phyloP scores from a whole-genome alignment of 2,888 invertebrate genomes.

The Euzetes globulus region DNA sequence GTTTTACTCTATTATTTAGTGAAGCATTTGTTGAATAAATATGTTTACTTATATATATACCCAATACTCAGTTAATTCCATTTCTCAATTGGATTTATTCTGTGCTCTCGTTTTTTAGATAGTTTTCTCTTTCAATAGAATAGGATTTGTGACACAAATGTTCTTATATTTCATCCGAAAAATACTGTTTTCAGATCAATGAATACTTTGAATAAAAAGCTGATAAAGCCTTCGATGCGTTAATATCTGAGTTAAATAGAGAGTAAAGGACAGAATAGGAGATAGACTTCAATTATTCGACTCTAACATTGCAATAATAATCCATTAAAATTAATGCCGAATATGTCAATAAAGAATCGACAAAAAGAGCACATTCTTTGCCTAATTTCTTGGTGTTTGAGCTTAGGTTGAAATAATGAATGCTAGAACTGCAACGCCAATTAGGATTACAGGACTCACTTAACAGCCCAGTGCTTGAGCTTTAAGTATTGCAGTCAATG shows the following conservation, averaged over 20 bases:
- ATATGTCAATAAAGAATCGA: slow-evolving; percentile 5
- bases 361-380: not conserved
- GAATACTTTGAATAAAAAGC: slow-evolving; percentile 11
- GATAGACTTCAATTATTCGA: slow-evolving; percentile 4
- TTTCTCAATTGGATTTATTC: slow-evolving; percentile 12
- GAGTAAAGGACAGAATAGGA: not conserved
- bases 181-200: slow-evolving; percentile 8
- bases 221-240: slow-evolving; percentile 9
- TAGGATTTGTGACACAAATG: not conserved
- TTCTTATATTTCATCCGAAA: not conserved
- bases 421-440: not conserved
- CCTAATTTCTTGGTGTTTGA: not conserved
- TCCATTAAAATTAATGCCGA: not conserved
- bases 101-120: not conserved
- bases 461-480: not conserved
- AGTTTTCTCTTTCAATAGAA: not conserved
- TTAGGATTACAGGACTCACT: slow-evolving; percentile 5
- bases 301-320: not conserved
- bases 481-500: not conserved
- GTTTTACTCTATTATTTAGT: slow-evolving; percentile 17
- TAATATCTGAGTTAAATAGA: slow-evolving; percentile 5
- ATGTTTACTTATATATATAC: slow-evolving; percentile 12
- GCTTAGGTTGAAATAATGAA: slow-evolving; percentile 14
- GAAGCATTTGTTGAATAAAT: slow-evolving; percentile 25
- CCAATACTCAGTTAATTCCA: not conserved